Evolutionary conservation across 1,140 invertebrate species (phyloP), one percentile per base, ranked within the genome.

Genomic region (Brachionus rubens): DNA sequence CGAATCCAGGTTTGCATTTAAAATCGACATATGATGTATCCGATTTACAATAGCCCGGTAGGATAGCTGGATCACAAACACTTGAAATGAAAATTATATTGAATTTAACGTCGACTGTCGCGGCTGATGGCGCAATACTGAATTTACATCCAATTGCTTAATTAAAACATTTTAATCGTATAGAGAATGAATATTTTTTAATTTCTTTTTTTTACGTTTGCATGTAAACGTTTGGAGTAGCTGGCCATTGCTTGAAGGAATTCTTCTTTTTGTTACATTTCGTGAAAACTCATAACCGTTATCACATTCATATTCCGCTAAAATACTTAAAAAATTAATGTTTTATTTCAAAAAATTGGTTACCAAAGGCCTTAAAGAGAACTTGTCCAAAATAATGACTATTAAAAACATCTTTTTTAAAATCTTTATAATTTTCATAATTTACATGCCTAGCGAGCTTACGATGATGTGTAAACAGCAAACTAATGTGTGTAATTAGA

Each of bases 1-100:
- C n/a, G 41, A 21, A 72, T 4, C 68, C 68, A 28, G 21, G 3
- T 54, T 50, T 72, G 24, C 68, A 72, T 72, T 50, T 41, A 24
- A 72, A 72, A 54, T 72, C 68, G 16, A 72, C 68, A 72, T 50
- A 33, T 41, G 68, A 72, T 14, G 16, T 72, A n/a, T 30, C 68
- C n/a, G 68, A 46, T 50, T 50, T 33, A 72, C 68, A 72, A 72
- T 72, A 54, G 6, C 36, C 36, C 21, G 28, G 0, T 48, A 72
- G 40, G 26, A 28, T 28, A 14, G 68, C 68, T 14, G 68, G 68
- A 12, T 72, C 68, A 52, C 68, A 72, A 36, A 19, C 33, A 36
- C 36, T 59, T 2, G 10, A 16, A 5, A 59, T 30, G 36, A 36
- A 59, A 33, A 33, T 30, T 16, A 59, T 59, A 59, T 59, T 59